Evolutionary conservation across 2,797 vertebrate genomes (phyloP).

Genomic region (Limnodromus scolopaceus): DNA sequence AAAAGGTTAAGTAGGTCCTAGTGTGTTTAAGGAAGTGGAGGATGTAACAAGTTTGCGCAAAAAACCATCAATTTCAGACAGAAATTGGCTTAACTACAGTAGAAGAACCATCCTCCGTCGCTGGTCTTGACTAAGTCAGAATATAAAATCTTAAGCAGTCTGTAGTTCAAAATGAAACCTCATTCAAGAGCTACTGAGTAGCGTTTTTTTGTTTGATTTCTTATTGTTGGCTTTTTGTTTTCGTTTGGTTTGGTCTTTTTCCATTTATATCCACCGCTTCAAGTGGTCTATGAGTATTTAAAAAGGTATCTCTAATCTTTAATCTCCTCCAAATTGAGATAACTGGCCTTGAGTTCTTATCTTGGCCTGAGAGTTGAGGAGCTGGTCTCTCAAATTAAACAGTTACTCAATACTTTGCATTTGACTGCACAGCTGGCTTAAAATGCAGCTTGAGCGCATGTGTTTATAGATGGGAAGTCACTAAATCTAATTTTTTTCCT

Average conservation of each 20-base stretch:
- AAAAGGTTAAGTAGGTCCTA: background rate
- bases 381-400: background rate
- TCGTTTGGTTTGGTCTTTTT: background rate
- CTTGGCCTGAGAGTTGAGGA: background rate
- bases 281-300: background rate
- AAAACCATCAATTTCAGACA: accelerated
- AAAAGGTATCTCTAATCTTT: background rate
- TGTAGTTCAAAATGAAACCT: background rate
- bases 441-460: background rate
- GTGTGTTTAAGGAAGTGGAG: background rate
- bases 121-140: background rate
- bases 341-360: conserved; percentile 23
- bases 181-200: background rate
- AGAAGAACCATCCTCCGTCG: background rate
- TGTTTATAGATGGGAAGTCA: background rate
- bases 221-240: background rate
- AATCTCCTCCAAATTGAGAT: background rate
- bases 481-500: conserved; percentile 28
- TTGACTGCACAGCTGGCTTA: background rate
- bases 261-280: background rate
- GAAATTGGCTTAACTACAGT: background rate
- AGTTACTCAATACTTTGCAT: background rate
- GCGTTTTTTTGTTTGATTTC: too few species aligned
- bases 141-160: background rate
- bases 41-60: background rate